These are phyloP conservation scores for Chinchilla lanigera DNA, from an alignment of 2,113 vertebrate genomes.

Conservation along the genomic window DNA sequence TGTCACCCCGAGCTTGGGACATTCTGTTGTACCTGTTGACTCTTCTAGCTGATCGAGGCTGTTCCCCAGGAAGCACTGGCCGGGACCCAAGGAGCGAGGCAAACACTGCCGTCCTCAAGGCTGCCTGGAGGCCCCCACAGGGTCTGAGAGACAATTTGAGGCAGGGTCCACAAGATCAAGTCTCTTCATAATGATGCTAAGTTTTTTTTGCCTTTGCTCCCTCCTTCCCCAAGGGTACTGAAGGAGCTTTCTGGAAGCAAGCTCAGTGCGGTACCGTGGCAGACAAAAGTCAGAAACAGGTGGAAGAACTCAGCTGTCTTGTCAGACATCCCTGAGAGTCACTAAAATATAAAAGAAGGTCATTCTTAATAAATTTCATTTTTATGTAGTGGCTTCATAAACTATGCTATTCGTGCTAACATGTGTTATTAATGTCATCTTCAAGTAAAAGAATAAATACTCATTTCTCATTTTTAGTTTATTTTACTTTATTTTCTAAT, in stretches of 20 bases:
- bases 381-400: constrained; percentile 6
- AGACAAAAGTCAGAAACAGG: constrained; percentile 1
- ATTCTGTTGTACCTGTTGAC: not conserved
- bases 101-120: not conserved
- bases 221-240: not conserved
- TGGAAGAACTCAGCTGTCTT: not conserved
- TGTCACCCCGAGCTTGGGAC: not conserved
- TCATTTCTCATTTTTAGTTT: constrained; percentile 25
- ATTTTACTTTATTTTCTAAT: not conserved
- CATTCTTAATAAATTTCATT: not conserved
- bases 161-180: not conserved
- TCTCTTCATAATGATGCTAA: not conserved
- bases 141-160: not conserved
- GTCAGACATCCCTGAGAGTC: not conserved
- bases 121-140: too few species aligned
- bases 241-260: not conserved
- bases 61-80: not conserved
- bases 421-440: constrained; percentile 15
- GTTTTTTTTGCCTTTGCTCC: not conserved
- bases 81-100: not conserved
- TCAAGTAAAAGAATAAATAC: not conserved
- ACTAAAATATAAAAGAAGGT: not conserved
- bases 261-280: not conserved
- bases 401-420: not conserved
- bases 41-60: not conserved